Evolutionary conservation across 2,888 invertebrate species (phyloP).

Genomic region (Agrilus mali): DNA sequence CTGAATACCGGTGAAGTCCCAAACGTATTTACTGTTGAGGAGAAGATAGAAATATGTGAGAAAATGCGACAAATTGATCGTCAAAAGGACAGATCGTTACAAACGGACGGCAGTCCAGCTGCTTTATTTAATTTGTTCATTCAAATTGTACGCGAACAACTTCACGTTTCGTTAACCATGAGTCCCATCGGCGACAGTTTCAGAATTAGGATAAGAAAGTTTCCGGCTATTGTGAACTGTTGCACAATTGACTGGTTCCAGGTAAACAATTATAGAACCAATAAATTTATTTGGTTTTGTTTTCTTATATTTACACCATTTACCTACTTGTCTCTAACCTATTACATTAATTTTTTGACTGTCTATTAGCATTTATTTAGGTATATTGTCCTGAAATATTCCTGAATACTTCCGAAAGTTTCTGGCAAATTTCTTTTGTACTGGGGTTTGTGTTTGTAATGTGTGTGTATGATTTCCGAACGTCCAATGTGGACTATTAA

Average conservation of each 20-base stretch:
- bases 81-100: conserved; percentile 70
- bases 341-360: no score
- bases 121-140: conserved; percentile 88
- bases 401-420: no score
- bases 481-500: no score
- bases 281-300: no score
- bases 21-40: conserved; percentile 74
- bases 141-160: conserved; percentile 73
- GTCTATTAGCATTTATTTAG: no score
- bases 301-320: no score
- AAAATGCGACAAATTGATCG: conserved; percentile 87
- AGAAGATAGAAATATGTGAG: conserved; percentile 81
- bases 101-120: conserved; percentile 85
- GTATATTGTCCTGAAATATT: no score
- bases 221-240: conserved; percentile 87
- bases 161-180: conserved; percentile 83
- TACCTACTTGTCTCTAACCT: no score
- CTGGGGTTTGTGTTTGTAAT: no score
- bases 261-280: conserved; percentile 25
- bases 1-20: conserved; percentile 90
- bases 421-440: no score
- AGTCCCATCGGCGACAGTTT: conserved; percentile 82
- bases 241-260: conserved; percentile 96
- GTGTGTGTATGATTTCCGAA: no score
- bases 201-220: conserved; percentile 71